Evolutionary conservation across 2,888 invertebrate genomes (phyloP).

Genomic region (Urechis unicinctus): DNA sequence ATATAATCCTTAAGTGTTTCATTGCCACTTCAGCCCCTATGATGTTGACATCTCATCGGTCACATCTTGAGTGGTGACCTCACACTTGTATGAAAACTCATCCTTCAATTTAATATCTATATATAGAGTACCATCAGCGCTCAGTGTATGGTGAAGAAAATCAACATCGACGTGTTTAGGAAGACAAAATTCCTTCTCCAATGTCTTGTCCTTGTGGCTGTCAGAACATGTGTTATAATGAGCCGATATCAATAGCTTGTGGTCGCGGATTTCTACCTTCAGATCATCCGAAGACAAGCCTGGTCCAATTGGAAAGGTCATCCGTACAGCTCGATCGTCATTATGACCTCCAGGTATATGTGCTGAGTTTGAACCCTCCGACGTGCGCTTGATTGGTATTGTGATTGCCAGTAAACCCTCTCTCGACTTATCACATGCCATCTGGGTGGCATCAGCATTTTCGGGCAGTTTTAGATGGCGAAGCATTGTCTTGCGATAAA

Average conservation of each 20-base stretch:
- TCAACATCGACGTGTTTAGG: slow-evolving; percentile 21
- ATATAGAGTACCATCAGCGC: slow-evolving; percentile 18
- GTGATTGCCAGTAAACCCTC: slow-evolving; percentile 20
- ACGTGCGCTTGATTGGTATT: slow-evolving; percentile 23
- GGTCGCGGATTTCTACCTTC: slow-evolving; percentile 15
- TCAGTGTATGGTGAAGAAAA: slow-evolving; percentile 15
- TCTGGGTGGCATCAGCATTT: slow-evolving; percentile 21
- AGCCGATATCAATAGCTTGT: slow-evolving; percentile 17
- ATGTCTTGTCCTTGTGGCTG: slow-evolving; percentile 15
- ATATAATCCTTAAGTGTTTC: too few species aligned
- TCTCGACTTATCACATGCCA: slow-evolving; percentile 19
- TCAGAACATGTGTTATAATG: slow-evolving; percentile 19
- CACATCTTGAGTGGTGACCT: slow-evolving; percentile 16
- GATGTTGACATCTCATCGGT: not conserved
- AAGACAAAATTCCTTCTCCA: slow-evolving; percentile 20
- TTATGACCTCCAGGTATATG: slow-evolving; percentile 18
- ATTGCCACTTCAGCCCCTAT: too few species aligned
- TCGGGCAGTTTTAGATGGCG: slow-evolving; percentile 21
- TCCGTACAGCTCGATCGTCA: slow-evolving; percentile 17
- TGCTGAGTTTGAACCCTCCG: slow-evolving; percentile 20
- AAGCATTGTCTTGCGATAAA: slow-evolving; percentile 24
- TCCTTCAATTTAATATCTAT: slow-evolving; percentile 20
- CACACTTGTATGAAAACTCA: slow-evolving; percentile 18
- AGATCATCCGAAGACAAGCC: slow-evolving; percentile 23
- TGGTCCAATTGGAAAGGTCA: slow-evolving; percentile 18